Percentiles rank a stretch among this genome's conserved stretches.
These are phyloP conservation scores for Abrostola tripartita DNA, from an alignment of 2,888 invertebrate species.

Conservation along the genomic window DNA sequence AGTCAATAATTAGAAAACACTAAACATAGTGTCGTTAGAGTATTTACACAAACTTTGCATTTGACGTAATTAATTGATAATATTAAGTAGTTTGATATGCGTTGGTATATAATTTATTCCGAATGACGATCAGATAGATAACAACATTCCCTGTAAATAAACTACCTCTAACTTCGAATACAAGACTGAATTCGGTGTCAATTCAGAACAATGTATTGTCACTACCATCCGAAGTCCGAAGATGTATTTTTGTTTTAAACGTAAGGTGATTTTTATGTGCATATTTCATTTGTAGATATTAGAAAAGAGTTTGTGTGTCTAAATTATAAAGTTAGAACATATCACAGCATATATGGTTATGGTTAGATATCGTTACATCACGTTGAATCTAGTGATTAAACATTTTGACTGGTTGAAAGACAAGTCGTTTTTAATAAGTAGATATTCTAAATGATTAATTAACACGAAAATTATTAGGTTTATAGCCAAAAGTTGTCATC, in stretches of 20 bases:
- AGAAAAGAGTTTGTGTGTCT: constrained; percentile 34
- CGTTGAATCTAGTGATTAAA: constrained; percentile 31
- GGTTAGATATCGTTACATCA: constrained; percentile 39
- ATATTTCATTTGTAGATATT: constrained; percentile 20
- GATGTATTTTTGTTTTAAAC: constrained; percentile 39
- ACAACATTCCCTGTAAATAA: constrained; percentile 76
- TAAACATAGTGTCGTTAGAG: constrained; percentile 14
- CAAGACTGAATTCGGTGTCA: constrained; percentile 89
- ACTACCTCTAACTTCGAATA: constrained; percentile 81
- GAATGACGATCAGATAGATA: constrained; percentile 36
- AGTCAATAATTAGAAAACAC: constrained; percentile 28
- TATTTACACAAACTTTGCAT: constrained; percentile 19
- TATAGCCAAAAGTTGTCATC: not conserved
- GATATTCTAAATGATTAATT: not conserved
- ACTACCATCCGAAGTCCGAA: constrained; percentile 58
- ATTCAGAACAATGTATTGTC: constrained; percentile 76
- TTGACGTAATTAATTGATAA: constrained; percentile 21
- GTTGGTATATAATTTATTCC: constrained; percentile 31
- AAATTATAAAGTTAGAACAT: constrained; percentile 52
- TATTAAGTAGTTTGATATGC: constrained; percentile 5
- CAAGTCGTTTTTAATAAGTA: constrained; percentile 5
- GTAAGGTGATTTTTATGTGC: constrained; percentile 22
- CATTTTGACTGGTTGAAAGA: constrained; percentile 15
- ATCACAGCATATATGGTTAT: constrained; percentile 42
- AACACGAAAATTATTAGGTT: not conserved